Evolutionary conservation across 1,140 invertebrate species (phyloP), one percentile per base, ranked within the genome.

Genomic region (Tetramorium alpestre): DNA sequence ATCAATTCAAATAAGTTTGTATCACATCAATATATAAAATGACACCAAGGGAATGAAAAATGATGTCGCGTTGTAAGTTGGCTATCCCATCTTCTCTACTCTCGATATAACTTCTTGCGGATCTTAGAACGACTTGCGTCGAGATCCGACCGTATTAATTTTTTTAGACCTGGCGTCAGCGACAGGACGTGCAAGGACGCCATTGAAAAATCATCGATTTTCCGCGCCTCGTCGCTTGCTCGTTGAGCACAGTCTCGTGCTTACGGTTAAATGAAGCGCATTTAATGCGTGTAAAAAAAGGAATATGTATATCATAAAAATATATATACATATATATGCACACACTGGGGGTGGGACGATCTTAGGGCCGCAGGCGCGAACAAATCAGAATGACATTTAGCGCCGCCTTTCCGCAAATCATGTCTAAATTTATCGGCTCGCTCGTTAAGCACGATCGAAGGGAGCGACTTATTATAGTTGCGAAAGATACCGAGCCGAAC

Each of bases 191-290:
- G 72, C 44, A 65, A 41, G 62, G 73, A 67, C 70, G 86, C 54
- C 89, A 89, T 90, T 87, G 86, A 88, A 85, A 81, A 81, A 38
- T n/a, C 16, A 90, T 87, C 60, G 90, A 91, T 91, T 89, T 88
- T 86, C 41, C 77, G 28, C 56, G 41, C 81, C 22, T 77, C 44
- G 75, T 75, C 62, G 69, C 56, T 65, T 56, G 64, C 54, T 89
- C 49, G 62, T 80, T 41, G 78, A 87, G 28, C 85, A 64, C 62
- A 87, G 82, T 76, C 41, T 82, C 54, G 28, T 78, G 65, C 60
- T 88, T 51, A 81, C 44, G 60, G 58, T 88, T 88, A 76, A 86
- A 67, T 86, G 90, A 85, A 73, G 60, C 84, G 67, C 28, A 33
- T 25, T 33, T 86, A 88, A 90, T 60, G 54, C 25, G 77, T 54